Percentiles rank a stretch among this genome's conserved stretches.
These are phyloP conservation scores for Papilio dardanus DNA, from an alignment of 1,140 invertebrate genomes.

Conservation along the genomic window DNA sequence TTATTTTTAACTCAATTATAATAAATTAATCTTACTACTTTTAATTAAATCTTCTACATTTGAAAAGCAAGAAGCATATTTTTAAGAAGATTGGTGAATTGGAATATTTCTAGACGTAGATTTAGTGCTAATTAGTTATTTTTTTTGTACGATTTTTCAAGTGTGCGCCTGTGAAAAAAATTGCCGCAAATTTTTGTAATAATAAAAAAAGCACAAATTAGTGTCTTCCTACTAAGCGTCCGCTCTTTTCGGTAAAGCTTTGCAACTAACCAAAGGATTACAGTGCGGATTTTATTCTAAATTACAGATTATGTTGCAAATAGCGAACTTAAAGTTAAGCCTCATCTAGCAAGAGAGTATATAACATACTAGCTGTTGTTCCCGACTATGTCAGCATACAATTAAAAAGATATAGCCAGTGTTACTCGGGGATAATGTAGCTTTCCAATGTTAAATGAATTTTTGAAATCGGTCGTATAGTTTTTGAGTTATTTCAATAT, in stretches of 20 bases:
- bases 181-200: not conserved
- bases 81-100: too few relatives aligned
- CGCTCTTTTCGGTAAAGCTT: constrained; percentile 1
- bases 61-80: too few relatives aligned
- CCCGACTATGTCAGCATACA: too few relatives aligned
- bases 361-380: too few relatives aligned
- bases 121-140: not conserved
- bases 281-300: constrained; percentile 4
- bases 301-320: not conserved
- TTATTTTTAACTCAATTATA: too few relatives aligned
- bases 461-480: too few relatives aligned
- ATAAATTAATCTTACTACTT: not conserved
- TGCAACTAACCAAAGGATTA: constrained; percentile 7
- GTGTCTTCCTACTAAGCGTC: not conserved
- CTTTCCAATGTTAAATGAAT: too few relatives aligned
- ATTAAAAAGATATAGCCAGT: too few relatives aligned
- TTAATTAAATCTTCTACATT: not conserved
- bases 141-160: not conserved
- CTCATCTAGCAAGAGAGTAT: not conserved
- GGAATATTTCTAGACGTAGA: too few relatives aligned
- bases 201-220: not conserved
- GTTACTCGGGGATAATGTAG: too few relatives aligned
- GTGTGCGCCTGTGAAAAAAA: not conserved
- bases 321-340: not conserved
- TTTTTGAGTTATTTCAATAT: too few relatives aligned